phyloP scores from a whole-genome alignment of 2,797 vertebrate genomes.

The Rhinogobio ventralis region DNA sequence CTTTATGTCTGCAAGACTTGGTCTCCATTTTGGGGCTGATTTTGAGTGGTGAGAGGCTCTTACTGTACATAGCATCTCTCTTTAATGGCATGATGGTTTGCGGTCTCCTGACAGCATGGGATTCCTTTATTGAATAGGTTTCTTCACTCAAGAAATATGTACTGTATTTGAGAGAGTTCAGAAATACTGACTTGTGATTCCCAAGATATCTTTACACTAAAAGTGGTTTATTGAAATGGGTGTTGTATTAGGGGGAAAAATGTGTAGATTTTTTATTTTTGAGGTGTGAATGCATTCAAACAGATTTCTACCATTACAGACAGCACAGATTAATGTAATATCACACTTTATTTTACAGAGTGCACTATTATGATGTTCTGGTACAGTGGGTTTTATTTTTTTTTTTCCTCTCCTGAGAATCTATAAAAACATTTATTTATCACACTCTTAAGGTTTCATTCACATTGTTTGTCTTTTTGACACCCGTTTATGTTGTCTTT shows the following conservation, averaged over 20 bases:
- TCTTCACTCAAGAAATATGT: background rate
- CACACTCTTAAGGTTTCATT: background rate
- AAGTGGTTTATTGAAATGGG: slow-evolving; percentile 26
- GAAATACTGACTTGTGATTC: slow-evolving; percentile 32
- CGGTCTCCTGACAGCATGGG: background rate
- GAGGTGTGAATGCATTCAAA: slow-evolving; percentile 9
- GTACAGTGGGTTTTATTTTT: slow-evolving; percentile 14
- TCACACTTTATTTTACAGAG: slow-evolving; percentile 41
- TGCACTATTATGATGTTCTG: slow-evolving; percentile 31
- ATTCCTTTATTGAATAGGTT: background rate
- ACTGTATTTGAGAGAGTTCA: slow-evolving; percentile 19
- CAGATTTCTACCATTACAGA: slow-evolving; percentile 19
- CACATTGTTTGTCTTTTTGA: slow-evolving; percentile 27
- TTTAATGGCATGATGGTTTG: slow-evolving; percentile 17
- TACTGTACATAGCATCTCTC: slow-evolving; percentile 29
- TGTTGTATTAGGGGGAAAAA: background rate
- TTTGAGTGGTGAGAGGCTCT: background rate
- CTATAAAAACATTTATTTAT: slow-evolving; percentile 26
- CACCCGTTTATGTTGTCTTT: slow-evolving; percentile 24
- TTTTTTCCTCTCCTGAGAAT: background rate
- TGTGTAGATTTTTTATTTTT: slow-evolving; percentile 26
- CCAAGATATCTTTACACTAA: slow-evolving; percentile 19
- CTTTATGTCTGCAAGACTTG: background rate
- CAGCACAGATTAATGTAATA: slow-evolving; percentile 40
- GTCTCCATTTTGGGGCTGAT: slow-evolving; percentile 3